phyloP scores from a whole-genome alignment of 2,888 invertebrate genomes.

The Aricia artaxerxes region DNA sequence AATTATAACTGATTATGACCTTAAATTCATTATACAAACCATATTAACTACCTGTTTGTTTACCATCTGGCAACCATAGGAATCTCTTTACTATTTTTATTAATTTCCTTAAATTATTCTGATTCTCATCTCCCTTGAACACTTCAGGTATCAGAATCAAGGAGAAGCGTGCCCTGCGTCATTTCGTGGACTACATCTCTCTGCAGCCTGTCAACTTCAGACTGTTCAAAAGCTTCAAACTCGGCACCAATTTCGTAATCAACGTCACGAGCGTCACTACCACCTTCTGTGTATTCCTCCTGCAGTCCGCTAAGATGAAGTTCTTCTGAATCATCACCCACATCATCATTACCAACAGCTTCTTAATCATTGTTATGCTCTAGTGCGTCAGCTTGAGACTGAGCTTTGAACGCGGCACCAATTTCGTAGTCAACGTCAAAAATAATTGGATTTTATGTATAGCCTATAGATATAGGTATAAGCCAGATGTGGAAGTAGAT shows the following conservation, averaged over 20 bases:
- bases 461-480: too few species aligned
- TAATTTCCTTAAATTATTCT: background rate
- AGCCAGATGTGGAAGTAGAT: too few species aligned
- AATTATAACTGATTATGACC: too few species aligned
- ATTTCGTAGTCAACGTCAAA: background rate
- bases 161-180: background rate
- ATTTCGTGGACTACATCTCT: background rate
- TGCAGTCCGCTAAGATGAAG: slow-evolving; percentile 21
- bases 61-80: background rate
- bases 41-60: background rate
- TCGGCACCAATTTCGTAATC: background rate
- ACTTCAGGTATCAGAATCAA: background rate
- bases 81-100: background rate
- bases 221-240: background rate
- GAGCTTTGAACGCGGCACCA: background rate
- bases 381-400: background rate
- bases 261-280: background rate
- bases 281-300: background rate
- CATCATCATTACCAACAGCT: background rate
- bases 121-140: background rate
- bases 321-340: background rate
- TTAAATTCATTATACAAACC: too few species aligned
- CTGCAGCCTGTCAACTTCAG: background rate
- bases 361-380: background rate
- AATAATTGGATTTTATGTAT: too few species aligned